Evolutionary conservation across 1,140 invertebrate species (phyloP).

Genomic region (Melipona quadrifasciata): DNA sequence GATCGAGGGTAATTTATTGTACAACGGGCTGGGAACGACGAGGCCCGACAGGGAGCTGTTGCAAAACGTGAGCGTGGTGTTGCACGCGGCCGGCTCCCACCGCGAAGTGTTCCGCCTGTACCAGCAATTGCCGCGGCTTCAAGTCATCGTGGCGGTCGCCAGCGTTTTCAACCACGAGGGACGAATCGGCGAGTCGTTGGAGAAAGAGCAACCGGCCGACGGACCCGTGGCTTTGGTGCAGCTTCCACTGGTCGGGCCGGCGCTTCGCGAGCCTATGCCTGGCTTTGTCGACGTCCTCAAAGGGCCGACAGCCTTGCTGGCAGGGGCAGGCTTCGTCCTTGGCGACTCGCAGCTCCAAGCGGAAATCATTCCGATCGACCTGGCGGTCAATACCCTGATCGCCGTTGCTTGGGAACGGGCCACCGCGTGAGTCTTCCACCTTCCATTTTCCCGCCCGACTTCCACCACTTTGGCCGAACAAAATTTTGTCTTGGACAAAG

Average conservation of each 20-base stretch:
- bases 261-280: slow-evolving; percentile 71
- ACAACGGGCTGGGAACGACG: slow-evolving; percentile 61
- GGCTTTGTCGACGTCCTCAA: slow-evolving; percentile 68
- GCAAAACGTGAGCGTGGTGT: slow-evolving; percentile 64
- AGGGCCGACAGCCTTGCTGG: slow-evolving; percentile 70
- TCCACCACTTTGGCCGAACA: too few species aligned
- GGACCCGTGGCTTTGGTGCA: slow-evolving; percentile 66
- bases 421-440: slow-evolving; percentile 28
- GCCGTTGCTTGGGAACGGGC: slow-evolving; percentile 69
- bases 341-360: slow-evolving; percentile 60
- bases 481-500: too few species aligned
- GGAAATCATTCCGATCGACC: slow-evolving; percentile 70
- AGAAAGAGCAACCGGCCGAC: slow-evolving; percentile 51
- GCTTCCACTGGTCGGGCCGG: slow-evolving; percentile 68
- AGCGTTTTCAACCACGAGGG: slow-evolving; percentile 65
- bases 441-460: not conserved
- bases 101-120: slow-evolving; percentile 65
- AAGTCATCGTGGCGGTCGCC: slow-evolving; percentile 35
- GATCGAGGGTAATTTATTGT: slow-evolving; percentile 73
- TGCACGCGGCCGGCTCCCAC: slow-evolving; percentile 69
- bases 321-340: slow-evolving; percentile 68
- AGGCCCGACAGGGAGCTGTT: slow-evolving; percentile 42
- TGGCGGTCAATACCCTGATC: slow-evolving; percentile 71
- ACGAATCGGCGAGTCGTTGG: slow-evolving; percentile 45
- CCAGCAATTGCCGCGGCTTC: slow-evolving; percentile 60